Base-by-base conservation (phyloP, 2,888 invertebrate species). In the Octonoba sinensis region DNA sequence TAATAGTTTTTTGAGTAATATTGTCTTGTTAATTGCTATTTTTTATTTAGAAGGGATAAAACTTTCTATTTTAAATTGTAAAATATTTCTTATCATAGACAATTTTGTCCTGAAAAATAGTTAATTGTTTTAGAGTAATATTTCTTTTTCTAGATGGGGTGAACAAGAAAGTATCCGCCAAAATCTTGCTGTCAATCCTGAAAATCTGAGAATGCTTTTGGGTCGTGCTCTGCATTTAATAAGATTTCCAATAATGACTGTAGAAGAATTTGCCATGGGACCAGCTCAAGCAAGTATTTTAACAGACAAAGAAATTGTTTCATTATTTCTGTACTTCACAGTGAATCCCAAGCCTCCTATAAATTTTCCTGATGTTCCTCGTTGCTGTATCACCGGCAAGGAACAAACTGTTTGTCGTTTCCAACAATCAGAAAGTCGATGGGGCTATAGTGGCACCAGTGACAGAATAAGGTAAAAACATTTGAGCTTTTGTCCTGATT, bases 361-460 rank as follows among this genome's bases (percentile, higher is more conserved):
- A 57, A 91, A 91, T 13, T 95, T 94, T 88, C 89, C 92, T 78
- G 90, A 93, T 86, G 91, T 91, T 20, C 94, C 94, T 0, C 89
- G 94, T 24, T 93, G 93, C 87, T 93, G 93, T 85, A 92, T 94
- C 91, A 93, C 93, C 8, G 94, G 94, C 1, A 93, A 93, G 86
- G 94, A 95, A 87, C 90, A 93, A 86, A 92, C 92, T 0, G 93
- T 93, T 36, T 92, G 92, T 81, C 89, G 93, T 81, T 95, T 95
- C 88, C 92, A 92, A 47, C 92, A 93, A 87, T 93, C 93, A 0
- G 94, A 94, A 87, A 92, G 92, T 36, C 90, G 94, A 76, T 95
- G 95, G 95, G 95, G 95, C 0, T 95, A 95, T 86, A 93, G 93
- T 87, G 95, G 95, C 3, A 93, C 94, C 0, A 93, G 93, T 69